These are phyloP conservation scores for Scortum barcoo DNA, from an alignment of 2,113 vertebrate species.

Conservation along the genomic window DNA sequence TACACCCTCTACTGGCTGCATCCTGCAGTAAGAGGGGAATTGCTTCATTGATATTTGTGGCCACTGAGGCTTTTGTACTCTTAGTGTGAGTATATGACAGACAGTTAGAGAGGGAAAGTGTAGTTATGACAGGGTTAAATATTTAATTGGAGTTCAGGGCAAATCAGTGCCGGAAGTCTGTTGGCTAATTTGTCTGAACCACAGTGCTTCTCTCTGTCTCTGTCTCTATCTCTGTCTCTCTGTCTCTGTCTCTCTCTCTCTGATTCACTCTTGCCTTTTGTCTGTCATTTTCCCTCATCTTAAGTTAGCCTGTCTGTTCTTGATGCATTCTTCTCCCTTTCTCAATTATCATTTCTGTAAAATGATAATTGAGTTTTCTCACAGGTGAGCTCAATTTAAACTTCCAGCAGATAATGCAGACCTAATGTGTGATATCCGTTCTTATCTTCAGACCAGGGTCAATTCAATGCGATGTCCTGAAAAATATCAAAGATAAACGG, in stretches of 20 bases:
- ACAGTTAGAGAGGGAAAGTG: constrained; percentile 5
- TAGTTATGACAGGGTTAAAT: constrained; percentile 70
- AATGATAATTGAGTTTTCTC: constrained; percentile 39
- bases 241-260: neutral
- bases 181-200: constrained; percentile 63
- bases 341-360: too few relatives aligned
- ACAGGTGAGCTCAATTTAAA: constrained; percentile 22
- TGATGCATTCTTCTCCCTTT: constrained; percentile 9
- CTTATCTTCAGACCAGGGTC: constrained; percentile 24
- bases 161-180: constrained; percentile 48
- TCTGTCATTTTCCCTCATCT: neutral
- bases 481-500: constrained; percentile 10
- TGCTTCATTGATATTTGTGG: constrained; percentile 22
- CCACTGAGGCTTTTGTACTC: constrained; percentile 23
- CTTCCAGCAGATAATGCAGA: constrained; percentile 24
- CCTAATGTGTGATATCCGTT: constrained; percentile 14
- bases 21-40: neutral
- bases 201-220: neutral
- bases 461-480: neutral
- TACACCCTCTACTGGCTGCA: neutral
- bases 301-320: neutral
- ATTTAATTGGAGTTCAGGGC: constrained; percentile 65
- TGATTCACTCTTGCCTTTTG: neutral
- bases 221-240: neutral
- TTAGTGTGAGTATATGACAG: constrained; percentile 22